These are phyloP conservation scores for Scomber japonicus DNA, from an alignment of 2,113 vertebrate species.

Conservation along the genomic window DNA sequence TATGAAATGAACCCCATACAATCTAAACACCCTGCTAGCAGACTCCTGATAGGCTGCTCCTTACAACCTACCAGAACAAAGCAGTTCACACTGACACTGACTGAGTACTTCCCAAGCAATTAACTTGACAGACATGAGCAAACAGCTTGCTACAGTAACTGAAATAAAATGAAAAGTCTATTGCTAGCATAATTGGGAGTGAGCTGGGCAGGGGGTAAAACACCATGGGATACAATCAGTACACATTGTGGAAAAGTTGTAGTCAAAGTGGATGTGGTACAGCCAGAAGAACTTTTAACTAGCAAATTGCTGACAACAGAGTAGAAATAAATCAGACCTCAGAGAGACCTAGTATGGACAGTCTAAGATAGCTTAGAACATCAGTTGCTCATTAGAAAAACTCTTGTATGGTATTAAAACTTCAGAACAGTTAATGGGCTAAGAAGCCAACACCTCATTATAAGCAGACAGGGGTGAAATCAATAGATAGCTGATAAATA, in stretches of 20 bases:
- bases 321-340: conserved; percentile 38
- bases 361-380: not conserved
- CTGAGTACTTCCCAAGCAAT: not conserved
- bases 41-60: not conserved
- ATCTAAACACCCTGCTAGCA: not conserved
- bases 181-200: conserved; percentile 7
- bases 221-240: conserved; percentile 28
- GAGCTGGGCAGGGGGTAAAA: conserved; percentile 2
- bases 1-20: not conserved
- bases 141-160: not conserved
- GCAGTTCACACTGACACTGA: not conserved
- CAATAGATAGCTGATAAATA: not conserved
- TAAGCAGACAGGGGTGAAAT: not conserved
- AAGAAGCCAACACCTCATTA: not conserved
- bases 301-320: not conserved
- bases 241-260: conserved; percentile 15
- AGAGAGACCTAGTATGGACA: conserved; percentile 22
- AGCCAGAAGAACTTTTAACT: conserved; percentile 12
- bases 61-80: not conserved
- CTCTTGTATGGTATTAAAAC: conserved; percentile 8
- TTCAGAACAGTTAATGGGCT: conserved; percentile 1
- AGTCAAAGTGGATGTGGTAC: not conserved
- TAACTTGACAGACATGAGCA: not conserved
- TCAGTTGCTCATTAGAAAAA: conserved; percentile 7
- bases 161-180: not conserved